A percentile compares a stretch with the other conserved stretches of the same genome.
Evolutionary conservation across 1,140 invertebrate genomes (phyloP).

Genomic region (Zaprionus tsacasi): DNA sequence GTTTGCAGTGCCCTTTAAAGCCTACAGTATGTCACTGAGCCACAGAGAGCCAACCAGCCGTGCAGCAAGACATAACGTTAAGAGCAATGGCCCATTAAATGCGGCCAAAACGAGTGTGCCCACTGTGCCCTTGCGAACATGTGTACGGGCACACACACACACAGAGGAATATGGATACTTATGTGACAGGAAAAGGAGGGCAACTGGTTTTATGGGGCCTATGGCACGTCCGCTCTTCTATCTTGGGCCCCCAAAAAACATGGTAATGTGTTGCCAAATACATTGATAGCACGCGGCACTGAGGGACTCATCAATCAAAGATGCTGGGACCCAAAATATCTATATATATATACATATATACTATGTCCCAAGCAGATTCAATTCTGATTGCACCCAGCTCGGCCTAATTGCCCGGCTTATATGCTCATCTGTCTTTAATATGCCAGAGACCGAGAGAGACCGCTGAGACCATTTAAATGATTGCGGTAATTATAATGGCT

Average conservation of each 20-base stretch:
- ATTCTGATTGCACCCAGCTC: constrained; percentile 9
- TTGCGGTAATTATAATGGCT: constrained; percentile 20
- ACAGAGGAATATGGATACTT: constrained; percentile 20
- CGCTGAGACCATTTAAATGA: constrained; percentile 7
- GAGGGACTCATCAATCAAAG: constrained; percentile 32
- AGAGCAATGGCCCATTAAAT: constrained; percentile 57
- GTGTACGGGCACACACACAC: constrained; percentile 28
- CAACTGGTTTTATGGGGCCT: constrained; percentile 32
- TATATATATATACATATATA: not conserved
- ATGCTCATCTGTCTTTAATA: constrained; percentile 7
- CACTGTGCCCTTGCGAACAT: constrained; percentile 29
- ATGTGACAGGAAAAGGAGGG: constrained; percentile 13
- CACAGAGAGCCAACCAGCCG: constrained; percentile 10
- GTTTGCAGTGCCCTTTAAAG: constrained; percentile 41
- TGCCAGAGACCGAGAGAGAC: not conserved
- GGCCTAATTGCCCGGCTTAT: constrained; percentile 12
- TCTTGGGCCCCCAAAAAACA: constrained; percentile 4
- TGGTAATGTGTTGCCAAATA: constrained; percentile 25
- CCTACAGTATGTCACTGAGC: not conserved
- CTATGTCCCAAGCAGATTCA: not conserved
- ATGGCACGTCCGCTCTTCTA: constrained; percentile 13
- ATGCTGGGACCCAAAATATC: not conserved
- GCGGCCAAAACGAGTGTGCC: constrained; percentile 41
- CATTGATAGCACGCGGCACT: constrained; percentile 9
- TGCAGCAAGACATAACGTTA: constrained; percentile 37